These are phyloP conservation scores for Allygus modestus DNA, from an alignment of 2,888 invertebrate species.

Conservation along the genomic window DNA sequence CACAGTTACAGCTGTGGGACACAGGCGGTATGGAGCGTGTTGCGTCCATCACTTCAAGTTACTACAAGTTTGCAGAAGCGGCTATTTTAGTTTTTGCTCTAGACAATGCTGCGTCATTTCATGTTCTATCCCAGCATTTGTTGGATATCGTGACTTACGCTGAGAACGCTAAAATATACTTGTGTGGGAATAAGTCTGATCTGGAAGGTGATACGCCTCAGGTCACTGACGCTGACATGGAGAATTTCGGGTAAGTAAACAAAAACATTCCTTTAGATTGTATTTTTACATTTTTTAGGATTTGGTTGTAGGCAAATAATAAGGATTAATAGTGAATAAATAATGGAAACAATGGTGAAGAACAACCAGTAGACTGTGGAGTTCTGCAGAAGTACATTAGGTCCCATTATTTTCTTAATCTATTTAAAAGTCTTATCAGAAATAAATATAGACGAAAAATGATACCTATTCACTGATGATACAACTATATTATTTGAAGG, in stretches of 20 bases:
- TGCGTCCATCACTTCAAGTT: constrained; percentile 95
- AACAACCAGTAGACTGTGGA: too few species aligned
- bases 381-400: too few species aligned
- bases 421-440: too few species aligned
- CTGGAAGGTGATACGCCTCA: constrained; percentile 84
- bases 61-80: constrained; percentile 97
- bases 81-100: constrained; percentile 94
- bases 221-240: constrained; percentile 92
- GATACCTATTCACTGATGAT: too few species aligned
- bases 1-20: constrained; percentile 95
- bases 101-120: constrained; percentile 95
- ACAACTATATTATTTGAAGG: too few species aligned
- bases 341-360: too few species aligned
- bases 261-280: too few species aligned
- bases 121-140: constrained; percentile 93
- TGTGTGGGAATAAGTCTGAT: constrained; percentile 95
- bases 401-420: too few species aligned
- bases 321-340: too few species aligned
- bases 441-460: too few species aligned
- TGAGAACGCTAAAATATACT: constrained; percentile 96
- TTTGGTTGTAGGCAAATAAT: too few species aligned
- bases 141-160: constrained; percentile 96
- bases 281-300: constrained; percentile 38
- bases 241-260: constrained; percentile 85
- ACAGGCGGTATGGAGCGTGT: constrained; percentile 98